Conservation (phyloP, 1,140 invertebrate genomes). For the Penaeus indicus region DNA sequence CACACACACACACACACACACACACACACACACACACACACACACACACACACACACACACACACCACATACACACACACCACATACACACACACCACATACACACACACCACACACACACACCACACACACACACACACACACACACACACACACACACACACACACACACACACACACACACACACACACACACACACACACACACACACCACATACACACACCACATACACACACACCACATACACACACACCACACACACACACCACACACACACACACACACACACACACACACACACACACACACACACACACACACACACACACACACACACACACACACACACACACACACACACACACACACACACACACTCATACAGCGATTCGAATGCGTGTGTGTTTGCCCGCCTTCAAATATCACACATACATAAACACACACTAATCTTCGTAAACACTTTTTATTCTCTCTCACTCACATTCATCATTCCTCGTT, state of each 20-base stretch:
- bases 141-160: neutral
- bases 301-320: constrained; percentile 25
- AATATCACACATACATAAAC: neutral
- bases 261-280: neutral
- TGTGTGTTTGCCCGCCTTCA: neutral
- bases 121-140: neutral
- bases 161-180: neutral
- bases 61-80: constrained; percentile 34
- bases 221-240: neutral
- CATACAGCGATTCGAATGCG: neutral
- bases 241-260: too few relatives aligned
- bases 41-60: constrained; percentile 38
- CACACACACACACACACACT: constrained; percentile 1
- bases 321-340: constrained; percentile 23
- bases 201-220: neutral
- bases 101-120: neutral
- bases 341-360: constrained; percentile 19
- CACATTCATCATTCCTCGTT: too few relatives aligned
- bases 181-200: too few relatives aligned
- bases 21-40: constrained; percentile 43
- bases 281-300: constrained; percentile 9
- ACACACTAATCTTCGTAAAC: too few relatives aligned
- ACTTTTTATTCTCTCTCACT: too few relatives aligned
- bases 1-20: constrained; percentile 27
- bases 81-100: constrained; percentile 28